Base-by-base conservation (phyloP, 2,797 vertebrate genomes). In the Diceros bicornis region DNA sequence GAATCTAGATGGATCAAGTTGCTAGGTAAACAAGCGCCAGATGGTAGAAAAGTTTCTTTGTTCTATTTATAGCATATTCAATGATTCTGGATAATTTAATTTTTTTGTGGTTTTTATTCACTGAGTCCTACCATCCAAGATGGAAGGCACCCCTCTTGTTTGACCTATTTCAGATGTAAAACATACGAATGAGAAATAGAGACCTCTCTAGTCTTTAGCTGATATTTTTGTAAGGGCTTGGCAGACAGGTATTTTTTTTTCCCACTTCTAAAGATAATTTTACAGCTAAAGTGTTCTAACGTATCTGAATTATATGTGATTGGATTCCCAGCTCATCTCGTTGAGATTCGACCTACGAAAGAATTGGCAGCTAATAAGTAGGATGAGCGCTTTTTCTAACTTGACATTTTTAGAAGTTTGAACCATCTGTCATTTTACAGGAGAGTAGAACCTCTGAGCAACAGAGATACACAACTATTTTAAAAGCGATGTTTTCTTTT, bases 321-420 rank as follows among this genome's bases (percentile, higher is more conserved):
- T 64, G 75, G 57, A 72, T 69, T 87, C 75, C 79, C 71, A 77
- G 69, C 27, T 77, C 66, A 50, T 61, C 57, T 84, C 32, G 71
- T 37, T 77, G 68, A 59, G 57, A 81, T 69, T 92, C 69, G n/a
- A 10, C 17, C 16, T 29, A 64, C 68, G 77, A 87, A n/a, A 83
- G 85, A 66, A 62, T 62, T 55, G 1, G 75, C 75, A 34, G 29
- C 47, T 68, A 71, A 79, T 68, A 8, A 66, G 21, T 57, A 74
- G n/a, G 57, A 29, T 17, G 85, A 50, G 37, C 4, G 18, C 55
- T 77, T 84, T 88, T 72, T 75, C 61, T 72, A 90, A 86, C 23
- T 34, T 85, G 77, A 85, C 68, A 86, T 41, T 95, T 95, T 95
- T 69, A 94, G 81, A 61, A 32, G 34, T 62, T 81, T 34, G 66